Conservation (phyloP, 2,888 invertebrate genomes). For the Agriopis aurantiaria region DNA sequence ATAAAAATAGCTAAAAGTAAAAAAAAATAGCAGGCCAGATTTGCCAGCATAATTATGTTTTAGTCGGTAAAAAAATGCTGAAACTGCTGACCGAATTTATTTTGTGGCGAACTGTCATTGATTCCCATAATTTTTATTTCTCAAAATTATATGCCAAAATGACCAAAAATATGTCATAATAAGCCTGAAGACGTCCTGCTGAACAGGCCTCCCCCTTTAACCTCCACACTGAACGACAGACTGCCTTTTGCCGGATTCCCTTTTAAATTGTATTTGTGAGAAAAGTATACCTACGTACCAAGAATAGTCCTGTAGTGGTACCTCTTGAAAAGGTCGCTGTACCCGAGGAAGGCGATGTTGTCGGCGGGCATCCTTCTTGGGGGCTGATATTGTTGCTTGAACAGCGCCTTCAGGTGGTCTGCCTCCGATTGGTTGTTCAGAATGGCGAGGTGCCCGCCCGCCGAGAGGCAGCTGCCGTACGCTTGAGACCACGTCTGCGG, state of each 20-base stretch:
- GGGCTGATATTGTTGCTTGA: constrained; percentile 53
- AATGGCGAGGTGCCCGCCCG: constrained; percentile 61
- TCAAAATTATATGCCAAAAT: too few relatives aligned
- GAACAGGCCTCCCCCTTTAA: too few relatives aligned
- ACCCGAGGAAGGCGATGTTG: constrained; percentile 62
- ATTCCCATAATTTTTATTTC: too few relatives aligned
- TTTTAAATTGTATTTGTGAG: background rate
- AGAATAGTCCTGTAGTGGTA: constrained; percentile 63
- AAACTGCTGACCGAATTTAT: too few relatives aligned
- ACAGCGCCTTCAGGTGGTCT: constrained; percentile 55
- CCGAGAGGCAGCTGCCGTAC: constrained; percentile 57
- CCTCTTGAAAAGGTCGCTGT: constrained; percentile 58
- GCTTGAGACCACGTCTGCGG: constrained; percentile 64
- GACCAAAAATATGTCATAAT: too few relatives aligned
- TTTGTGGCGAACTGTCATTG: too few relatives aligned
- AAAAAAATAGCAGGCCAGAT: too few relatives aligned
- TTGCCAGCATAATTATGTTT: too few relatives aligned
- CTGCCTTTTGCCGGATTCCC: background rate
- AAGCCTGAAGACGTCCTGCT: too few relatives aligned
- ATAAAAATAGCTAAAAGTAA: too few relatives aligned
- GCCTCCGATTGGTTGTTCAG: constrained; percentile 55
- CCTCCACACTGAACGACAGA: too few relatives aligned
- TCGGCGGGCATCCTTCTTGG: constrained; percentile 53
- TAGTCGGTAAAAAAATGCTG: too few relatives aligned
- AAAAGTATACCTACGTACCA: constrained; percentile 47